Conservation (phyloP, 2,888 invertebrate genomes). For the Callimorpha dominula region DNA sequence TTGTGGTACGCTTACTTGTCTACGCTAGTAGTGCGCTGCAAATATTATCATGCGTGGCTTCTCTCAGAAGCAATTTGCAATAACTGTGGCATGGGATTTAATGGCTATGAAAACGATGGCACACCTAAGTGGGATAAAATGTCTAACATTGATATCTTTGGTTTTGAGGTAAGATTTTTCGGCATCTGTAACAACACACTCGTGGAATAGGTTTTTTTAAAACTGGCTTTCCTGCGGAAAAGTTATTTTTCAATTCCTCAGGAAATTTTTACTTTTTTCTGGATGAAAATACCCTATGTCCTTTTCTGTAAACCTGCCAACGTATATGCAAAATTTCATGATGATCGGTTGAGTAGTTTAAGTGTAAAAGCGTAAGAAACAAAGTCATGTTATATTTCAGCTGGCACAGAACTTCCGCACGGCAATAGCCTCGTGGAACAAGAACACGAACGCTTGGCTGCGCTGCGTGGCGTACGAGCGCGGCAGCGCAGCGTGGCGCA, state of each 20-base stretch:
- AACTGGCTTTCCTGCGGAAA: no score
- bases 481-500: slow-evolving; percentile 89
- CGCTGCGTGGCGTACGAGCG: slow-evolving; percentile 96
- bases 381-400: slow-evolving; percentile 74
- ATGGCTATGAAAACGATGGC: slow-evolving; percentile 93
- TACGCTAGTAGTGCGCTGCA: slow-evolving; percentile 93
- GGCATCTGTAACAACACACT: not conserved
- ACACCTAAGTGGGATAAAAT: slow-evolving; percentile 95
- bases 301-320: no score
- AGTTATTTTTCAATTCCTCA: no score
- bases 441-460: slow-evolving; percentile 97
- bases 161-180: slow-evolving; percentile 91
- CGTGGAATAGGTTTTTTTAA: no score
- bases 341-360: no score
- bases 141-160: slow-evolving; percentile 95
- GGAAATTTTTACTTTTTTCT: no score
- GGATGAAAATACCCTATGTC: no score
- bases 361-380: no score
- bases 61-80: slow-evolving; percentile 98
- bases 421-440: slow-evolving; percentile 97
- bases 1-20: slow-evolving; percentile 91
- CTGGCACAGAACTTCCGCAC: slow-evolving; percentile 94
- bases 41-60: slow-evolving; percentile 99
- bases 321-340: no score
- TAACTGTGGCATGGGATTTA: slow-evolving; percentile 96